phyloP scores from a whole-genome alignment of 2,888 invertebrate genomes.

The Elegia similella region DNA sequence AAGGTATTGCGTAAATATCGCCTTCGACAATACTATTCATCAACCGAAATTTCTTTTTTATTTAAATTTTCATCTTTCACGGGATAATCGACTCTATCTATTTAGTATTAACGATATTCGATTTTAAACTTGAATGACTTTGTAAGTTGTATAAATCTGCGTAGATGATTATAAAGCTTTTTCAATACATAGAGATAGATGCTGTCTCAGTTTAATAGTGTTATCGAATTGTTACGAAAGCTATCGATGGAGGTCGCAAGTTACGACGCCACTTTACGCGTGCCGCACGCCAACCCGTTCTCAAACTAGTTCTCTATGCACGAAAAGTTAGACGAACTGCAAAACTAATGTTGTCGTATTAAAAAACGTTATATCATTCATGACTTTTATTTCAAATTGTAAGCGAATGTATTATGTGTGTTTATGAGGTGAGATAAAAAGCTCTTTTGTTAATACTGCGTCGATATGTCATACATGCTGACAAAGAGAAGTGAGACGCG shows the following conservation, averaged over 20 bases:
- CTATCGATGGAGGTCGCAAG: constrained; percentile 30
- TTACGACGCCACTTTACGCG: constrained; percentile 27
- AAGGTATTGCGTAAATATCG: constrained; percentile 37
- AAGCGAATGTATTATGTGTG: background rate
- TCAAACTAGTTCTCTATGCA: background rate
- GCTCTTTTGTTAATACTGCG: background rate
- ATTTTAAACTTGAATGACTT: background rate
- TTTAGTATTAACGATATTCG: background rate
- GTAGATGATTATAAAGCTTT: constrained; percentile 34
- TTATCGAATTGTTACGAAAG: constrained; percentile 59
- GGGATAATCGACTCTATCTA: constrained; percentile 22
- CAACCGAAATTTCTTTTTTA: constrained; percentile 3
- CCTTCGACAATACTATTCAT: constrained; percentile 18
- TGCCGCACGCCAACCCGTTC: constrained; percentile 18
- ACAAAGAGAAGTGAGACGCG: background rate
- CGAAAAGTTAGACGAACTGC: background rate
- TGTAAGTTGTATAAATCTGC: constrained; percentile 5
- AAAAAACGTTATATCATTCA: constrained; percentile 13
- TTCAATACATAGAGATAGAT: constrained; percentile 36
- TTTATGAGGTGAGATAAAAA: background rate
- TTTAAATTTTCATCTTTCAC: constrained; percentile 10
- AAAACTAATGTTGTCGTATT: constrained; percentile 3
- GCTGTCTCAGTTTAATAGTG: constrained; percentile 53
- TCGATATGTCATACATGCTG: background rate
- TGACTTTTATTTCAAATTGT: background rate